phyloP scores from a whole-genome alignment of 1,140 invertebrate species.

The Drosophila nigrodunni region DNA sequence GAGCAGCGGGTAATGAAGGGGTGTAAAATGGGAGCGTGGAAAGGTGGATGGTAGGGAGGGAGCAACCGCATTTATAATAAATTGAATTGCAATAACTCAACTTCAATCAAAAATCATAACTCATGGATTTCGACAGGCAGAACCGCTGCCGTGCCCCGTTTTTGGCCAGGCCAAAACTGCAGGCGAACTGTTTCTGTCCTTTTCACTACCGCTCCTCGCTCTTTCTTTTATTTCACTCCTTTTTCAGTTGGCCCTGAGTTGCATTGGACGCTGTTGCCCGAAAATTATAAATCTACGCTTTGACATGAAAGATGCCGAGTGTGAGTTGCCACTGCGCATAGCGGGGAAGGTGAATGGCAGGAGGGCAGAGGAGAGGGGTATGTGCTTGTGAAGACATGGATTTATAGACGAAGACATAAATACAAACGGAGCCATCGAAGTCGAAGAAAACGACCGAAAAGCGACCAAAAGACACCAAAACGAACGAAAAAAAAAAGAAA shows the following conservation, averaged over 20 bases:
- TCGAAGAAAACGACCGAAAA: constrained; percentile 37
- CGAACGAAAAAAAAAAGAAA: neutral
- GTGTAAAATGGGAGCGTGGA: neutral
- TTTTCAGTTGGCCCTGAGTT: constrained; percentile 54
- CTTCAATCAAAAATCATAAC: constrained; percentile 85
- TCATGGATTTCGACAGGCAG: constrained; percentile 76
- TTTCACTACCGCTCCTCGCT: neutral
- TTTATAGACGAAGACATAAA: constrained; percentile 83
- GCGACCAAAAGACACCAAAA: constrained; percentile 66
- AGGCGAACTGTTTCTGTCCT: neutral
- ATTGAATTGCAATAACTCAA: constrained; percentile 84
- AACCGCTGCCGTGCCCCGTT: constrained; percentile 32
- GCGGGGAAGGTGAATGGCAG: too few species aligned
- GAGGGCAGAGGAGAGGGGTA: neutral
- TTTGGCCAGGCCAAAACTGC: constrained; percentile 29
- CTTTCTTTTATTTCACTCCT: constrained; percentile 23
- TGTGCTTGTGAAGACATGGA: constrained; percentile 71
- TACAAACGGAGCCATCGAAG: constrained; percentile 69
- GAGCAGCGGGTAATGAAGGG: neutral
- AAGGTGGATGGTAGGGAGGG: constrained; percentile 5
- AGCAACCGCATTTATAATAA: constrained; percentile 83
- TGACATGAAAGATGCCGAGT: constrained; percentile 74
- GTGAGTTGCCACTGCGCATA: neutral
- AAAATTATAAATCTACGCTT: constrained; percentile 83
- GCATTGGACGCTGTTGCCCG: constrained; percentile 59